A percentile compares a stretch with the other conserved stretches of the same genome.
phyloP scores from a whole-genome alignment of 2,797 vertebrate species.

The Helarctos malayanus region DNA sequence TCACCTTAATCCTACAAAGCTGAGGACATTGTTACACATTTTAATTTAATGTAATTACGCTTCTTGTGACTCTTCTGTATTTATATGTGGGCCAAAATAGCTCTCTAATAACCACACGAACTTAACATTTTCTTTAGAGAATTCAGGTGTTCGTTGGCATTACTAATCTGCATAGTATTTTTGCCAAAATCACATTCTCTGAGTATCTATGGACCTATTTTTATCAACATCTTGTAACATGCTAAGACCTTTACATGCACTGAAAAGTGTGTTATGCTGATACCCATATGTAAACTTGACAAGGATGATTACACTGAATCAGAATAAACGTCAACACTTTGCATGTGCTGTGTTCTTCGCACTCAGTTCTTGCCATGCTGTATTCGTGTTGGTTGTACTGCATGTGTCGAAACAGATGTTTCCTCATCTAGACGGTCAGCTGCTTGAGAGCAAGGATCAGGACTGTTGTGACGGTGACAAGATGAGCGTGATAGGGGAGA shows the following conservation, averaged over 20 bases:
- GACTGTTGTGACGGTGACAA: not conserved
- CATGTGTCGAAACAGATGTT: not conserved
- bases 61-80: not conserved
- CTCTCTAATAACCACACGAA: not conserved
- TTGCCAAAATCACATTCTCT: not conserved
- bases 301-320: not conserved
- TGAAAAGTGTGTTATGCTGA: not conserved
- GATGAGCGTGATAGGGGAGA: not conserved
- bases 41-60: not conserved
- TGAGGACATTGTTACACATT: not conserved
- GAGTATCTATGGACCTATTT: not conserved
- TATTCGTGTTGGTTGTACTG: accelerated
- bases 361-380: accelerated
- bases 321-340: accelerated
- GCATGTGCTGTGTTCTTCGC: not conserved
- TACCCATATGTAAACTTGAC: not conserved
- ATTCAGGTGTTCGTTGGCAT: not conserved
- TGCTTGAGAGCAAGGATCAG: not conserved
- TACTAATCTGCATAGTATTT: not conserved
- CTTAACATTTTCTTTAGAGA: not conserved
- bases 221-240: not conserved
- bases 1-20: not conserved
- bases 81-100: not conserved
- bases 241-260: not conserved
- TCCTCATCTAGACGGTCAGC: not conserved